Evolutionary conservation across 1,140 invertebrate genomes (phyloP), one percentile per base, ranked within the genome.

Genomic region (Diabrotica undecimpunctata): DNA sequence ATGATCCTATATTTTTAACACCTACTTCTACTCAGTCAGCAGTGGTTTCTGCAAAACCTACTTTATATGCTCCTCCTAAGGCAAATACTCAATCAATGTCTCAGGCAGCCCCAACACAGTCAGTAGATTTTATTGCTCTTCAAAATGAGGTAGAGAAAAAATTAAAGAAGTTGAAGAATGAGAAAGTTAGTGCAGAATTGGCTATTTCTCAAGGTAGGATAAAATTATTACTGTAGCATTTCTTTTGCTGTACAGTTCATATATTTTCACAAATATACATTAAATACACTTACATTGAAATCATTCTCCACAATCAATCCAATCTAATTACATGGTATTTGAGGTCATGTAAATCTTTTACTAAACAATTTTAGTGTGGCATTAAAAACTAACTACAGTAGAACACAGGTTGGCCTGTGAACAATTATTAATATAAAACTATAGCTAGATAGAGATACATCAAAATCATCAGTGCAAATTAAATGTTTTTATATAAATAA

Each of bases 61-160:
- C 87, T 69, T 69, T 87, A 4, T 88, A 88, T 70, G 84, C 83
- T 60, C 76, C 80, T 72, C 77, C 70, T 7, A 80, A 80, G 67
- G 76, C 80, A 54, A 77, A 80, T 39, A 77, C 80, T 66, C 78
- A 82, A 72, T 77, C 72, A 58, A 78, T 78, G 67, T 65, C 79
- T 5, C 78, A 77, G 57, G 74, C 74, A 75, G 71, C 78, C 62
- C 77, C 77, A 54, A 70, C 79, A 51, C 72, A 73, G 9, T 78
- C 83, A 56, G 84, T 87, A 53, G 85, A 87, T 68, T 86, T 85
- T 57, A 81, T 85, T 66, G 81, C 85, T 53, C 79, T 87, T 64
- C 85, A 86, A 62, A 84, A 84, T 14, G 85, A 87, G 70, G 86
- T 87, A n/a, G 81, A 83, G 12, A 87, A 87, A 69, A 86, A 85